A percentile compares a stretch with the other conserved stretches of the same genome.
These are phyloP conservation scores for Bellardia pandia DNA, from an alignment of 2,888 invertebrate species.

Conservation along the genomic window DNA sequence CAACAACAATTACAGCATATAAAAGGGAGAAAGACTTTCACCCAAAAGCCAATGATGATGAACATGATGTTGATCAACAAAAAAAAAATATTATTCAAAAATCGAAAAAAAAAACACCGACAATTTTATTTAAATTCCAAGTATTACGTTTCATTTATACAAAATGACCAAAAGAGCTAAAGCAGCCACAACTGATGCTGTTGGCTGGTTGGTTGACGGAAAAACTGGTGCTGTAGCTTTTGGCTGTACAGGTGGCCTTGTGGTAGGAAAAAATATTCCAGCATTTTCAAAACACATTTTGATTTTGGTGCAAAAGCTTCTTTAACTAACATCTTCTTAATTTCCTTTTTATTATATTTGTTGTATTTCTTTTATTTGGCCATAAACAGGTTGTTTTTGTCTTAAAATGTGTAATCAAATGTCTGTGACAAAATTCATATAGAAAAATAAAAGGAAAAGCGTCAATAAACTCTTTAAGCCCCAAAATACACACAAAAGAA, in stretches of 20 bases:
- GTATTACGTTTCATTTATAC: constrained; percentile 35
- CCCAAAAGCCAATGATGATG: constrained; percentile 28
- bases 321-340: constrained; percentile 18
- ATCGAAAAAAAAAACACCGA: background rate
- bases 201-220: background rate
- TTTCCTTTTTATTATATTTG: constrained; percentile 36
- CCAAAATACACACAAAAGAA: background rate
- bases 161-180: constrained; percentile 30
- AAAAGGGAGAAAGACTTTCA: constrained; percentile 69
- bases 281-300: constrained; percentile 20
- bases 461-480: constrained; percentile 67
- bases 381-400: constrained; percentile 49
- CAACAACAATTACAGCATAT: constrained; percentile 23
- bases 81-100: constrained; percentile 38
- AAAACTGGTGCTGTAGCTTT: constrained; percentile 35
- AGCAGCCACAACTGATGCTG: background rate
- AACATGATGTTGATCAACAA: constrained; percentile 13
- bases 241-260: constrained; percentile 56
- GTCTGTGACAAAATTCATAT: constrained; percentile 41
- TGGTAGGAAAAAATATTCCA: background rate
- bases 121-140: constrained; percentile 50
- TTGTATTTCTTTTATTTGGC: constrained; percentile 10
- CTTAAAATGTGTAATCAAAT: constrained; percentile 29
- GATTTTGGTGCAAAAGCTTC: constrained; percentile 12
- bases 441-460: constrained; percentile 56